Percentiles rank a stretch among this genome's conserved stretches.
These are phyloP conservation scores for fruit fly (Drosophila melanogaster) DNA, from an alignment of 1,140 invertebrate species.

Conservation along the genomic window DNA sequence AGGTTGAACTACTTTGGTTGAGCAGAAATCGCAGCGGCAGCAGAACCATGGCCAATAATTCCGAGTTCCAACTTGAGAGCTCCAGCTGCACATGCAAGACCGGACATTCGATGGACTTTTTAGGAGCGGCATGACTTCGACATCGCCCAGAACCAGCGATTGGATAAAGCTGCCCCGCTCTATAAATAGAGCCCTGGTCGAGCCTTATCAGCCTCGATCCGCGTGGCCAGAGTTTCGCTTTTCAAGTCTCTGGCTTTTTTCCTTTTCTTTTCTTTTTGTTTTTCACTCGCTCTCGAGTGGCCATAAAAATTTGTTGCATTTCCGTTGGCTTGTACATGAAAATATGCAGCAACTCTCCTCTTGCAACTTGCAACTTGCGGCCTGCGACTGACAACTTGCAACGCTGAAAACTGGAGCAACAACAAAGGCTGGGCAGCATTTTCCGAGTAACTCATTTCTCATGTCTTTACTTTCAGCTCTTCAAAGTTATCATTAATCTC, in stretches of 20 bases:
- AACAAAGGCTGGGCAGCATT: conserved; percentile 64
- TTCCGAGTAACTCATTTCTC: conserved; percentile 79
- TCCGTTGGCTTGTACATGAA: conserved; percentile 76
- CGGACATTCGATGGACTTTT: conserved; percentile 36
- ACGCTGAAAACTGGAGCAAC: conserved; percentile 53
- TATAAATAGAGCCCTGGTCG: conserved; percentile 49
- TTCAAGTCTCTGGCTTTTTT: conserved; percentile 24
- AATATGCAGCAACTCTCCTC: conserved; percentile 57
- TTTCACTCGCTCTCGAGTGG: conserved; percentile 19
- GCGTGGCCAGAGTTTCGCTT: conserved; percentile 69
- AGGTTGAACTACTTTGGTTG: conserved; percentile 78
- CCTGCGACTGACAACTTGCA: too few species aligned
- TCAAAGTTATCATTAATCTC: conserved; percentile 59
- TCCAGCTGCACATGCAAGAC: conserved; percentile 36
- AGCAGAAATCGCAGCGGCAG: conserved; percentile 6
- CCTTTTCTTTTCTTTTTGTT: background rate
- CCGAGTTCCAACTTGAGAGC: background rate
- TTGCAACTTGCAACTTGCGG: too few species aligned
- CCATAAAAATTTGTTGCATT: conserved; percentile 78
- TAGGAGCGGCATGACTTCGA: conserved; percentile 7
- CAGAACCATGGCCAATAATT: conserved; percentile 58
- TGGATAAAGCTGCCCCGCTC: conserved; percentile 45
- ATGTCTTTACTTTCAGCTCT: conserved; percentile 63
- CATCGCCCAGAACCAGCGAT: conserved; percentile 36
- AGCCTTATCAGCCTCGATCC: conserved; percentile 42